Base-by-base conservation (phyloP, 2,888 invertebrate genomes). In the Onthophagus sagittarius region DNA sequence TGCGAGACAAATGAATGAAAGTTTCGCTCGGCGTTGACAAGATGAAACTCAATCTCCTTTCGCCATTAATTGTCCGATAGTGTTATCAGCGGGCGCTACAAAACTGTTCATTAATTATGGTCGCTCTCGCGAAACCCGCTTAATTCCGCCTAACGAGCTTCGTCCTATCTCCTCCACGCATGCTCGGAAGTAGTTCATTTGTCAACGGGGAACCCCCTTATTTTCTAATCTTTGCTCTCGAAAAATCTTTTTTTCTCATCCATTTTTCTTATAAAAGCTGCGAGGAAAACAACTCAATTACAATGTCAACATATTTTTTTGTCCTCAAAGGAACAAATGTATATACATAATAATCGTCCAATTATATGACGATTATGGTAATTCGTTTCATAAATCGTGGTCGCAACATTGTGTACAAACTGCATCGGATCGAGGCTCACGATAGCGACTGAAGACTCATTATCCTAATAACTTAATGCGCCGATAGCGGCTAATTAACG, bases 71-170 rank as follows among this genome's bases (percentile, higher is more conserved):
- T 82, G 82, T 82, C 77, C 79, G 83, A 83, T 83, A 83, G 77
- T 78, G 81, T 82, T 83, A 83, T 83, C 82, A 77, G 80, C 74
- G 62, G 77, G 77, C 76, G 78, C 75, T 80, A 82, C 81, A 82
- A 82, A 82, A 82, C 81, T 81, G 79, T 82, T 81, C 83, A 83
- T 84, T 83, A 83, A 83, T 84, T 84, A 83, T 83, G 76, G 78
- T 80, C 39, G 82, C 82, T 82, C 81, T 79, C 80, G 79, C 80
- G 80, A 80, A 82, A 80, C 82, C 80, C 81, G 81, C 81, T 83
- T 83, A 82, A 83, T 83, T 83, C 82, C 78, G 79, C 76, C 79
- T 81, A 81, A 81, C 82, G 80, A 81, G 82, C 79, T 81, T 80
- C 78, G 76, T 78, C 78, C 80, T 82, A 82, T 82, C 82, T 76